Base-by-base conservation (phyloP, 2,888 invertebrate species). In the Caenorhabditis sp. region DNA sequence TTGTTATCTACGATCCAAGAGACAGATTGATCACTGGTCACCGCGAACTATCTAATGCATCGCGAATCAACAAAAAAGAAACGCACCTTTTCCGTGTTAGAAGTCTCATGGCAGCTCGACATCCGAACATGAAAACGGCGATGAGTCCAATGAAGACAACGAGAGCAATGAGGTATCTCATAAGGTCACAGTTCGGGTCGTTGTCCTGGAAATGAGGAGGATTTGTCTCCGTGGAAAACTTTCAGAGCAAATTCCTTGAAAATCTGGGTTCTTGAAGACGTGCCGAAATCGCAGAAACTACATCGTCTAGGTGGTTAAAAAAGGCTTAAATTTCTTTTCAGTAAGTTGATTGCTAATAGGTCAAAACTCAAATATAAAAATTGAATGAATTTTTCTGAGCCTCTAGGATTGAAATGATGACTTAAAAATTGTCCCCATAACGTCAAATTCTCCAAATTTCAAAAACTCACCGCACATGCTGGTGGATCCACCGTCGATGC, bases 111-210 rank as follows among this genome's bases (percentile, higher is more conserved):
- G 56, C 63, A 31, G 49, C 38, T 41, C 56, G 12, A 41, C 77
- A 69, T 14, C 54, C 63, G n/a, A 61, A 70, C 69, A 77, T 70
- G 26, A 77, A 61, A 16, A 77, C 10, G 0, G 77, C 77, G 26
- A 77, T 70, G 31, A 69, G 35, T 10, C 69, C 70, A 51, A 77
- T 24, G 51, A 77, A 68, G 12, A 63, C 35, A 1, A 70, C 61
- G 3, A 77, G 47, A n/a, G 63, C 77, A 7, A 77, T 28, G 1
- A 77, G 69, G 16, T 70, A 77, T 14, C 77, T 49, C 14, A 70
- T 70, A 0, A 77, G 61, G 22, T 77, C 77, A 58, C 77, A 77
- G 47, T 77, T 77, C 28, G 69, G 63, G 16, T 77, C 77, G 22
- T 77, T 63, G 12, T 61, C 63, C 77, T 77, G 69, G n/a, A 76